Evolutionary conservation across 2,888 invertebrate species (phyloP), one percentile per base, ranked within the genome.

Genomic region (Ptychoptera albimana): DNA sequence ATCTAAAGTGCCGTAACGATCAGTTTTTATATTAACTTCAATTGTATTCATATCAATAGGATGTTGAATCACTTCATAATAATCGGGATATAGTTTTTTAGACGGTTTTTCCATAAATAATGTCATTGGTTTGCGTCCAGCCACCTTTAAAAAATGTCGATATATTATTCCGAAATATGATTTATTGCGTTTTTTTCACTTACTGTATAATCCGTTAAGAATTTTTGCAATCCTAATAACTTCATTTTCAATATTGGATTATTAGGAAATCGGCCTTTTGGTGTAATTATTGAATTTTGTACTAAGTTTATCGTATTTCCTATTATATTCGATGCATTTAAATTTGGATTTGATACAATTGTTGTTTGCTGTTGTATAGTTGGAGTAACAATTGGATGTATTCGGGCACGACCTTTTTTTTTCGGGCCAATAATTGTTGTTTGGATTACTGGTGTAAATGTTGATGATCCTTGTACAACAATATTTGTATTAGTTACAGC

Each of bases 71-170:
- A 96, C 82, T 63, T 86, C 84, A 63, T 94, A 96, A 61, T 96
- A 96, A 60, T 92, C 92, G 0, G 94, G 91, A 60, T 96, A 96
- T 31, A 89, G 69, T 59, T 93, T 91, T 61, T 86, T 85, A 29
- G 91, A 91, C 0, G 98, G 97, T 57, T 94, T 88, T 61, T 92
- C 91, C 86, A 96, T 86, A 60, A 98, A 98, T 54, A 89, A 76
- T 45, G 88, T 68, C 71, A 93, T 86, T 0, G 92, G 85, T 53
- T 85, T 80, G 11, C 96, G 72, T 0, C 86, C 88, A 53, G 82
- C 83, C 14, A 23, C 23, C 23, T 23, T 3, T 47, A 47, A 39
- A 49, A 42, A 42, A 45, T 39, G 42, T 34, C 3, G 23, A 39
- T 37, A 2, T 11, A 43, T 30, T 12, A 45, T 43, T 43, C 50